Evolutionary conservation across 92 coral and sea anemone species (phyloP).

Genomic region (Blastomussa wellsi): DNA sequence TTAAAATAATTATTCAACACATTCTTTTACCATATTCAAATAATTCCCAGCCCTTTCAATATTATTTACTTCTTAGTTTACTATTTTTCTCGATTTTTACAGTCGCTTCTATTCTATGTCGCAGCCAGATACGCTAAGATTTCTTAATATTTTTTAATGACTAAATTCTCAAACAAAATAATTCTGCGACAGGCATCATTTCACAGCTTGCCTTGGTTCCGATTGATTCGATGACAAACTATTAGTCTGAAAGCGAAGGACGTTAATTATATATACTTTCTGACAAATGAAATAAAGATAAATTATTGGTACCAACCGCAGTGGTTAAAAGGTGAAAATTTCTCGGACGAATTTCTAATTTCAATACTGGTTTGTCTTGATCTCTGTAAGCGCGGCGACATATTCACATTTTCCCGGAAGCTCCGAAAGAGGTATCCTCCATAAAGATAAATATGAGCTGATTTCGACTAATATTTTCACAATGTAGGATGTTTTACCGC

Average conservation of each 20-base stretch:
- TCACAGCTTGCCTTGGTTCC: slow-evolving; percentile 1
- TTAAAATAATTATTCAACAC: not conserved
- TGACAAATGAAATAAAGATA: slow-evolving; percentile 14
- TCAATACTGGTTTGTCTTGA: not conserved
- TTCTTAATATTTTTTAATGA: not conserved
- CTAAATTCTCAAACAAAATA: not conserved
- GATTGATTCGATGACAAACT: slow-evolving; percentile 8
- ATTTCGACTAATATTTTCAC: not conserved
- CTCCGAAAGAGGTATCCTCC: not conserved
- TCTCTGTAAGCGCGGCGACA: not conserved
- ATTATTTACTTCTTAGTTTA: not conserved
- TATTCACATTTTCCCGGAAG: not conserved
- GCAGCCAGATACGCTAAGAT: not conserved
- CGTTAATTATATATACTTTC: slow-evolving; percentile 27
- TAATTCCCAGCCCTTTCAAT: not conserved
- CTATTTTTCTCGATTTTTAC: not conserved
- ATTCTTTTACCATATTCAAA: slow-evolving; percentile 7
- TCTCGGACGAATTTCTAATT: slow-evolving; percentile 5
- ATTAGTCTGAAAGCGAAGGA: slow-evolving; percentile 11
- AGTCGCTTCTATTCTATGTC: not conserved
- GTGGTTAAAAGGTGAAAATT: slow-evolving; percentile 35
- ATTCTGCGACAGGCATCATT: not conserved
- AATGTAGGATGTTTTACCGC: not conserved
- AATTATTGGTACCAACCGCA: slow-evolving; percentile 6
- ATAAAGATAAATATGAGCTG: not conserved